Evolutionary conservation across 2,797 vertebrate species (phyloP), one percentile per base, ranked within the genome.

Genomic region (Gephyroberyx darwinii): DNA sequence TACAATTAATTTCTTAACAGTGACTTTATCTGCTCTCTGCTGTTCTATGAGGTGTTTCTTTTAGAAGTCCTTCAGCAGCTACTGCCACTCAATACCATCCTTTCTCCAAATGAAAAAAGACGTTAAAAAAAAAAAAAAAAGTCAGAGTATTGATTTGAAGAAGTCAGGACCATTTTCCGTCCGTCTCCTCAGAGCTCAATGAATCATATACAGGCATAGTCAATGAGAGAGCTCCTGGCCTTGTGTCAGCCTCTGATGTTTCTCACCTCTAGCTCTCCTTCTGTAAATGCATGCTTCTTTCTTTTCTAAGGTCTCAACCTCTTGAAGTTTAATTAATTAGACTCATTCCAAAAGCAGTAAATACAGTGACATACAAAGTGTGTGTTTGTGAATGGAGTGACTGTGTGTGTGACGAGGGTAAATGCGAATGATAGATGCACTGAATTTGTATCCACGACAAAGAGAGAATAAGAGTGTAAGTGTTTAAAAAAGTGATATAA

Each of bases 241-340:
- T 12, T 19, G 53, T 57, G 48, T 67, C 20, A 33, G 6, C 37
- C 14, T 75, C 48, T 55, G 56, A 47, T 54, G 47, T 7, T 19
- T 59, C 33, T 69, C 57, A 62, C 72, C 65, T 73, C 48, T 12
- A 22, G 16, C 14, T 67, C 59, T 62, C 45, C 62, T 35, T 74
- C 45, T 59, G 30, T 65, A 55, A 80, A 55, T 57, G 20, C 14
- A 9, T 22, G 19, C 54, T 51, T 57, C n/a, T 66, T 74, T 73
- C 37, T 62, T 74, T 56, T 65, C 22, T 14, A 16, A 82, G 50
- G 59, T 52, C 54, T 19, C 20, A 20, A 31, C 56, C 53, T 63
- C 62, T 19, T 59, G 0, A 73, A 67, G 20, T 69, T 54, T 43
- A 64, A 79, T 72, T 69, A 69, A 71, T 80, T 54, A 59, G 19